These are phyloP conservation scores for Holocentrus rufus DNA, from an alignment of 2,797 vertebrate genomes.

Conservation along the genomic window DNA sequence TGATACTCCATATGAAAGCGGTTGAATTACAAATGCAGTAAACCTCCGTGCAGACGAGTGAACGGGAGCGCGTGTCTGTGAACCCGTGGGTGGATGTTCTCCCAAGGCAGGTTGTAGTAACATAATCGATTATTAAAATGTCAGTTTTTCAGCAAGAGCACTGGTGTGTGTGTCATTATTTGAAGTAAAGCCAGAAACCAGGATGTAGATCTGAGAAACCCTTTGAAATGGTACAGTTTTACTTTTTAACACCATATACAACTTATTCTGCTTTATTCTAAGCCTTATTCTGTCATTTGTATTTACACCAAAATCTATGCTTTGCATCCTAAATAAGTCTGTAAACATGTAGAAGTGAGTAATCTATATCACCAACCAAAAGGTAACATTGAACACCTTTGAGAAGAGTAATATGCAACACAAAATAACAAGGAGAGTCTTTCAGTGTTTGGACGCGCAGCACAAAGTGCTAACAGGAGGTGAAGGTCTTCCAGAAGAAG, in stretches of 20 bases:
- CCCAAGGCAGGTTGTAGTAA: constrained; percentile 46
- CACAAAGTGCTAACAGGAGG: constrained; percentile 76
- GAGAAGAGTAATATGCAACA: not conserved
- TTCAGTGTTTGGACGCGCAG: not conserved
- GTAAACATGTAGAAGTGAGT: not conserved
- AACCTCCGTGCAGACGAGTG: constrained; percentile 2
- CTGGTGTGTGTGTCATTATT: constrained; percentile 3
- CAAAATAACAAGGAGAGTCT: not conserved
- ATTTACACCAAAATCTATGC: too few relatives aligned
- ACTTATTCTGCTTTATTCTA: not conserved
- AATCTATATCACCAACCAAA: not conserved
- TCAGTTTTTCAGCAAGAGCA: constrained; percentile 21
- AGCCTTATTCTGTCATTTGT: too few relatives aligned
- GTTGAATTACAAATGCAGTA: constrained; percentile 17
- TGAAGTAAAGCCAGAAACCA: not conserved
- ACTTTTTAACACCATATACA: not conserved
- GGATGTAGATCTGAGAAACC: constrained; percentile 1
- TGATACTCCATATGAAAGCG: constrained; percentile 22
- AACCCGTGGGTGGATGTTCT: constrained; percentile 32
- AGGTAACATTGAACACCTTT: not conserved
- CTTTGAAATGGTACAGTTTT: constrained; percentile 18
- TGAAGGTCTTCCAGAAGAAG: constrained; percentile 88
- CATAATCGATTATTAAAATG: constrained; percentile 62
- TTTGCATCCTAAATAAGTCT: not conserved
- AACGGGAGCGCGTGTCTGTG: constrained; percentile 4